Percentiles rank a stretch among this genome's conserved stretches.
phyloP scores from a whole-genome alignment of 2,888 invertebrate genomes.

The Tridacna crocea region DNA sequence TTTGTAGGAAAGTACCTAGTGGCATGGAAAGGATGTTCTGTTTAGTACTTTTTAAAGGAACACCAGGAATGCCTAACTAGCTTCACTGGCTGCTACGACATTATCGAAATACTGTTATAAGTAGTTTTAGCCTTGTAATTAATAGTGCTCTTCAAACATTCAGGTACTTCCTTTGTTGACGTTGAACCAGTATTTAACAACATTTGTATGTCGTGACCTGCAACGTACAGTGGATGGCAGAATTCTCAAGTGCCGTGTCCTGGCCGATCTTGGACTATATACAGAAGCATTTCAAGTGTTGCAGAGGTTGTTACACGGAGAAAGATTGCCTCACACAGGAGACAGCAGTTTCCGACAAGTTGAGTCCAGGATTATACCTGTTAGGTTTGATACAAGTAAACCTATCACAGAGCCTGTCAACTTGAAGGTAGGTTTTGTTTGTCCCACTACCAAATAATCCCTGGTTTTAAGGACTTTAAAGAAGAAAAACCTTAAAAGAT shows the following conservation, averaged over 20 bases:
- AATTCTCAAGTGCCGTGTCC: slow-evolving; percentile 79
- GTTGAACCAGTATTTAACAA: slow-evolving; percentile 82
- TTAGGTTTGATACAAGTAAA: slow-evolving; percentile 77
- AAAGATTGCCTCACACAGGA: slow-evolving; percentile 80
- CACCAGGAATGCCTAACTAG: no score
- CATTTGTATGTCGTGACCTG: slow-evolving; percentile 82
- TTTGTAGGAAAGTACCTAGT: no score
- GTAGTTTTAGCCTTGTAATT: no score
- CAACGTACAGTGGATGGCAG: slow-evolving; percentile 82
- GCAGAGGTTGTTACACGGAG: slow-evolving; percentile 80
- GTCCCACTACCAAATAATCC: neutral
- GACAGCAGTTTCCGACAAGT: slow-evolving; percentile 81
- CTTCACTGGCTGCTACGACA: no score
- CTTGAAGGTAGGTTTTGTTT: slow-evolving; percentile 74
- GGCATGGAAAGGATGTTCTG: no score
- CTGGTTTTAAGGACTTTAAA: no score
- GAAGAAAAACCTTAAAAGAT: no score
- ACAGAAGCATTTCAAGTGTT: slow-evolving; percentile 76
- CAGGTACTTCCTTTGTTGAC: slow-evolving; percentile 83
- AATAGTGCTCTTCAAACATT: slow-evolving; percentile 1
- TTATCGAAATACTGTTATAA: no score
- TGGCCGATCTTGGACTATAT: slow-evolving; percentile 81
- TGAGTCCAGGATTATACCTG: slow-evolving; percentile 73
- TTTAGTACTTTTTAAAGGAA: no score
- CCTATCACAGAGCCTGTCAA: slow-evolving; percentile 78